A percentile compares a stretch with the other conserved stretches of the same genome.
Conservation (phyloP, 2,888 invertebrate genomes). For the Camptogramma bilineatum region DNA sequence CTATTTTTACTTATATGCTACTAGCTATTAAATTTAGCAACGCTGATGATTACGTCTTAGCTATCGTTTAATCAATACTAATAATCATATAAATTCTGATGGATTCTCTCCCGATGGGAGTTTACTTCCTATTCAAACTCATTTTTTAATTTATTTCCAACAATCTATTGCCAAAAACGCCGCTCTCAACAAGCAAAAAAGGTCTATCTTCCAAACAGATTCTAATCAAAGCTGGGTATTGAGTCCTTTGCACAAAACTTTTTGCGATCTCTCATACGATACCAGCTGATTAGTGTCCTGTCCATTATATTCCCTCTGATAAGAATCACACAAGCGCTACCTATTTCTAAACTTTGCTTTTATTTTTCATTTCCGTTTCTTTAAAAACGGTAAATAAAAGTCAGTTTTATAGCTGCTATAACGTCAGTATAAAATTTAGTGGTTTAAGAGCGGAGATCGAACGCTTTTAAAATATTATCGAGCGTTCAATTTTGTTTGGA, state of each 20-base stretch:
- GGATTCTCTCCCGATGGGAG: too few relatives aligned
- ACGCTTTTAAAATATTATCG: conserved; percentile 6
- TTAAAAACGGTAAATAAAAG: conserved; percentile 29
- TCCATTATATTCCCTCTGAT: conserved; percentile 63
- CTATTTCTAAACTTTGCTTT: conserved; percentile 28
- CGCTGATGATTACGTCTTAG: too few relatives aligned
- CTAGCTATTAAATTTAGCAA: too few relatives aligned
- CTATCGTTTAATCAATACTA: too few relatives aligned
- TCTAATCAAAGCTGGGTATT: conserved; percentile 66
- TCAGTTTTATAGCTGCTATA: conserved; percentile 54
- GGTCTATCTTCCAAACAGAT: conserved; percentile 71
- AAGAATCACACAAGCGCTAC: conserved; percentile 35
- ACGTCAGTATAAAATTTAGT: conserved; percentile 71
- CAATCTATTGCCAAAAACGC: conserved; percentile 40
- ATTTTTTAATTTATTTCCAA: conserved; percentile 22
- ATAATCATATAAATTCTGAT: too few relatives aligned
- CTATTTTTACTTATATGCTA: too few relatives aligned
- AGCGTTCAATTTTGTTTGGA: neutral
- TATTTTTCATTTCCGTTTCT: conserved; percentile 37
- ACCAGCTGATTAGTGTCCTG: conserved; percentile 62
- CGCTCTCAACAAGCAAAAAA: conserved; percentile 56
- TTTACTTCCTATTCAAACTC: neutral
- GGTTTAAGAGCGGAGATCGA: conserved; percentile 6
- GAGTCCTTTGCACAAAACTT: conserved; percentile 63
- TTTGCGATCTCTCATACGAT: conserved; percentile 66